Evolutionary conservation across 2,888 invertebrate species (phyloP), one percentile per base, ranked within the genome.

Genomic region (Drosophila pseudotalamancana): DNA sequence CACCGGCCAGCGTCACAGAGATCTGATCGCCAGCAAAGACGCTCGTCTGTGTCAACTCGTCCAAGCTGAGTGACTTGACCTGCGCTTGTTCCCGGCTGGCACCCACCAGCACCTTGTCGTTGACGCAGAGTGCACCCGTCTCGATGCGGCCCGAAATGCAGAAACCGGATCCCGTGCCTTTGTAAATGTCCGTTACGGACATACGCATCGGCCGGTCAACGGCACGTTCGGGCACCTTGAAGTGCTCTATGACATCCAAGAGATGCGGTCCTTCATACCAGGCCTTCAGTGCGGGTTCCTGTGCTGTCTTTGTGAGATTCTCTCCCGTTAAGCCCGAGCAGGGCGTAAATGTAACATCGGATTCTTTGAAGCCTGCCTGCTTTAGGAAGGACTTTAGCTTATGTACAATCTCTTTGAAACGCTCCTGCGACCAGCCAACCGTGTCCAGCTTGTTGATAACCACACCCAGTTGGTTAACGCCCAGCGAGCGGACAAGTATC

Each of bases 391-490:
- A 90, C 78, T 94, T 95, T 42, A 99, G 92, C 90, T 97, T 98
- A 51, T 93, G 93, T 0, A 94, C 94, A 64, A 99, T 98, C 88
- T 99, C 98, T 77, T 95, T 94, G 91, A 97, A 99, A 75, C 99
- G 94, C 6, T 96, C 95, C 88, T 97, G 93, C 1, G 96, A 96
- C 99, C 99, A 99, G 54, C 95, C 95, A 0, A 96, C 97, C 0
- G 98, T 99, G 89, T 99, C 99, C 90, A 99, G 92, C 92, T 99
- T 99, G 90, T 99, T 99, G 14, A 99, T 95, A 27, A 97, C 98
- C 1, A 99, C 98, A 12, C 97, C 96, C 34, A 99, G 90, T 91
- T 99, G 99, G 63, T 95, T 95, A 0, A 99, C 97, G 29, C 99
- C 99, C 92, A 94, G 84, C 73, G 95, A 95, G 11, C 98, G 94